Evolutionary conservation across 2,113 vertebrate species (phyloP), one percentile per base, ranked within the genome.

Genomic region (Dasyurus viverrinus): DNA sequence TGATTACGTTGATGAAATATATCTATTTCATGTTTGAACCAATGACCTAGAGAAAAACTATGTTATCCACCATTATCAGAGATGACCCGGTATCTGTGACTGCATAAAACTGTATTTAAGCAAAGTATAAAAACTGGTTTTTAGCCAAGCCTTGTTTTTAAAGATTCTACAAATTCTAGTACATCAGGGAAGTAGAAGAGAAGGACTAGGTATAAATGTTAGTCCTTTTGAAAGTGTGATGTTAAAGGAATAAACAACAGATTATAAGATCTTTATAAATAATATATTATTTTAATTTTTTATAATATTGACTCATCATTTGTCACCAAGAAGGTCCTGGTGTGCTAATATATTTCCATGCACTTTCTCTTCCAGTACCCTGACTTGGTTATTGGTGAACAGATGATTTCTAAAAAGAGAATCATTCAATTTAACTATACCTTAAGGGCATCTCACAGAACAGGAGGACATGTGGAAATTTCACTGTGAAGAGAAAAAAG

Each of bases 101-200:
- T 89, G 54, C 16, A 46, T 91, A 94, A 97, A 92, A 26, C 89
- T 46, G n/a, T 16, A 84, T 84, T 8, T 42, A 42, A 42, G 19
- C 68, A 84, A 53, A 94, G 50, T 30, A 54, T 89, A 8, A 52
- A 96, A 94, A 90, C 1, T 53, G 8, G 23, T 97, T 68, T 89
- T 94, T 94, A 95, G 48, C 16, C 26, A 47, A 93, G 92, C 30
- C 60, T 36, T 54, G 8, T 3, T 97, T 96, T 68, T 76, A 89
- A 97, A 57, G 30, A 96, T 22, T 26, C 91, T 95, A 24, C 19
- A 97, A 95, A 97, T 93, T 93, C 90, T 93, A 91, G 94, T 94
- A 27, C 90, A 91, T 53, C 42, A 89, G 91, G 94, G 89, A 84
- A n/a, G 2, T 42, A 84, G 36, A 84, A 84, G 16, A 16, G 1